Evolutionary conservation across 2,113 vertebrate species (phyloP).

Genomic region (Macaca nemestrina): DNA sequence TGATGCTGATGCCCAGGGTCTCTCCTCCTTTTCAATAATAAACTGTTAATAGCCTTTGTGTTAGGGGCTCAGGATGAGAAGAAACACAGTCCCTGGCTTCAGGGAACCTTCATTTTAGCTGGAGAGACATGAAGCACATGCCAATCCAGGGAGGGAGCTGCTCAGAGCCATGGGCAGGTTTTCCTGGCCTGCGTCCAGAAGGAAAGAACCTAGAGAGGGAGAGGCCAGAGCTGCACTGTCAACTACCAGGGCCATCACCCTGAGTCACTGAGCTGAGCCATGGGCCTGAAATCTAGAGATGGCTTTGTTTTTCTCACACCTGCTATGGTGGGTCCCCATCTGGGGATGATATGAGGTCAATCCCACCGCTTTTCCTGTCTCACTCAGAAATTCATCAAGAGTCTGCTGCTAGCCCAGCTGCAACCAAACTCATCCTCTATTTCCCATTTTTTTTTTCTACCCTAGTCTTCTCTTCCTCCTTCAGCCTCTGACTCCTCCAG

Average conservation of each 20-base stretch:
- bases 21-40: neutral
- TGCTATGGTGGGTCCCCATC: neutral
- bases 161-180: neutral
- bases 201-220: neutral
- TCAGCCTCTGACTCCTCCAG: neutral
- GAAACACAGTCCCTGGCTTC: neutral
- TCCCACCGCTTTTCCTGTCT: neutral
- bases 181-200: neutral
- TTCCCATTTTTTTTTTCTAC: neutral
- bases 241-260: neutral
- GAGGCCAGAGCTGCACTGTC: neutral
- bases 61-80: neutral
- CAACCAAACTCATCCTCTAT: neutral
- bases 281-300: neutral
- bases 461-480: neutral
- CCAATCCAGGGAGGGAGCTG: neutral
- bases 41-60: neutral
- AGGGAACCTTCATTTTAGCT: neutral
- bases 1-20: neutral
- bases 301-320: neutral
- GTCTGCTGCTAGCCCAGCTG: neutral
- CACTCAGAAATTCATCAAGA: neutral
- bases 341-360: neutral
- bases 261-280: neutral
- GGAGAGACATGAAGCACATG: neutral